Conservation (phyloP, 2,113 vertebrate genomes). For the Indicator maculatus region DNA sequence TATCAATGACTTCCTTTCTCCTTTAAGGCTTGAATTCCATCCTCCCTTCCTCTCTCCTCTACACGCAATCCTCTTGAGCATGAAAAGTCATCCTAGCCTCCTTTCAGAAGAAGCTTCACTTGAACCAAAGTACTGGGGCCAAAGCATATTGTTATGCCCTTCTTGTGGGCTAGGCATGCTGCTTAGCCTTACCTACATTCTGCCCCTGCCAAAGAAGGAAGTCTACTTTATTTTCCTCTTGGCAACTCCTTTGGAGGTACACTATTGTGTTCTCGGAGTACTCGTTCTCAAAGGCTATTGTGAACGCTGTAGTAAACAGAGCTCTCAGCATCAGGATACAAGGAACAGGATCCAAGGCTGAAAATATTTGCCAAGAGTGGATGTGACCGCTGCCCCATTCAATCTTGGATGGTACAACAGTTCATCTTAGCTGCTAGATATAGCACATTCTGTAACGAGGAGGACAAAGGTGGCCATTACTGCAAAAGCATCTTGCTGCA, state of each 20-base stretch:
- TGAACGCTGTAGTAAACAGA: slow-evolving; percentile 66
- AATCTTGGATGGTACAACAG: slow-evolving; percentile 13
- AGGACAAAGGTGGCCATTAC: slow-evolving; percentile 47
- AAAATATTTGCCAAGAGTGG: slow-evolving; percentile 41
- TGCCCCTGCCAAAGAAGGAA: slow-evolving; percentile 63
- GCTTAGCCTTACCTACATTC: slow-evolving; percentile 64
- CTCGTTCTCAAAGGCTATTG: slow-evolving; percentile 60
- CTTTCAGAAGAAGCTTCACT: not conserved
- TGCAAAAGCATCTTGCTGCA: not conserved
- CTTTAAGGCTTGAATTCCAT: not conserved
- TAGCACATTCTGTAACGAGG: slow-evolving; percentile 7
- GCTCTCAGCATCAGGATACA: slow-evolving; percentile 54
- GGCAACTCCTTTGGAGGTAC: slow-evolving; percentile 63
- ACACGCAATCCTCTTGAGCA: not conserved
- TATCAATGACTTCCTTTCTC: not conserved
- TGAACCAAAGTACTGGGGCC: not conserved
- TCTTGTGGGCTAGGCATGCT: slow-evolving; percentile 18
- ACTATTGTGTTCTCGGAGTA: slow-evolving; percentile 69
- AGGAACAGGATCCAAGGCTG: slow-evolving; percentile 64
- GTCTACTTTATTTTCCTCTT: slow-evolving; percentile 59
- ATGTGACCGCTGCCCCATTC: slow-evolving; percentile 65
- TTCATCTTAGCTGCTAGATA: slow-evolving; percentile 23
- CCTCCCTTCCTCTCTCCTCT: not conserved
- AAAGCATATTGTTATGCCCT: not conserved
- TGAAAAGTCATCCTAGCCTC: not conserved